Conservation (phyloP, 2,888 invertebrate species). For the Colostygia pectinataria region DNA sequence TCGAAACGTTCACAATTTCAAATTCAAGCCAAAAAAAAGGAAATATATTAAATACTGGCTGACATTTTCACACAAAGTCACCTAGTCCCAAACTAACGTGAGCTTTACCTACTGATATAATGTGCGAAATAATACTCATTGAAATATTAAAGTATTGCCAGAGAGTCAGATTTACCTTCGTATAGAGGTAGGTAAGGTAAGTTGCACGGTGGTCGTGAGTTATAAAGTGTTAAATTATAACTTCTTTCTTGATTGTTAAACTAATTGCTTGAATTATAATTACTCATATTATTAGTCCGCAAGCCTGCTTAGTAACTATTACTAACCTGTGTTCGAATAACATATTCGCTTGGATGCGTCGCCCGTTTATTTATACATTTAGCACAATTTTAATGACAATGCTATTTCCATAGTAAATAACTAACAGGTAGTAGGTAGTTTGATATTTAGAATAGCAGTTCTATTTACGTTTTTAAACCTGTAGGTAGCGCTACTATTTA, state of each 20-base stretch:
- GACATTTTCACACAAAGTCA: too few relatives aligned
- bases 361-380: slow-evolving; percentile 16
- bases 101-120: too few relatives aligned
- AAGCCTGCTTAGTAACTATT: background rate
- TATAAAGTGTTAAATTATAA: slow-evolving; percentile 14
- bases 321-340: background rate
- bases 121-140: too few relatives aligned
- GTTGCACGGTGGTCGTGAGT: background rate
- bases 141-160: too few relatives aligned
- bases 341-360: slow-evolving; percentile 19
- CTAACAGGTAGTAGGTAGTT: slow-evolving; percentile 5
- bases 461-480: background rate
- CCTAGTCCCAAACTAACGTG: too few relatives aligned
- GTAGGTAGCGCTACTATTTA: too few relatives aligned
- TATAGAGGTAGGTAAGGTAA: background rate
- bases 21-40: too few relatives aligned
- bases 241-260: slow-evolving; percentile 20
- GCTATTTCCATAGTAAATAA: slow-evolving; percentile 9
- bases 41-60: too few relatives aligned
- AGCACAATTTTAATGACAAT: slow-evolving; percentile 11
- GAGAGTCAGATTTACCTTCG: too few relatives aligned
- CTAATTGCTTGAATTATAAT: slow-evolving; percentile 28
- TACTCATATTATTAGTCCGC: slow-evolving; percentile 20
- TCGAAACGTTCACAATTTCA: too few relatives aligned
- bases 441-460: background rate